Evolutionary conservation across 1,140 invertebrate genomes (phyloP).

Genomic region (Uloborus diversus): DNA sequence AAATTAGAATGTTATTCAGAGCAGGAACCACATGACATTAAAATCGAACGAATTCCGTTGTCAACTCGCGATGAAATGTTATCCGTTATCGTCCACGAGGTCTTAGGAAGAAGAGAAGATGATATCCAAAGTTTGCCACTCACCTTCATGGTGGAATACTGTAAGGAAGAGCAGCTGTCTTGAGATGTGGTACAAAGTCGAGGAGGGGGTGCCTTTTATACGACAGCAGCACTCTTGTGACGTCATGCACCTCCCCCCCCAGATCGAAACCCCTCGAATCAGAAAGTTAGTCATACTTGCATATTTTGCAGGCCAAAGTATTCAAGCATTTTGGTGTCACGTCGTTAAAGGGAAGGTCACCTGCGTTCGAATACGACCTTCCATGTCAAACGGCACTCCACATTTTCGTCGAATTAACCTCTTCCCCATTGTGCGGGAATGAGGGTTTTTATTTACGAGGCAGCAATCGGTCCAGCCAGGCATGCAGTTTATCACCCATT

Average conservation of each 20-base stretch:
- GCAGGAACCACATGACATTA: too few species aligned
- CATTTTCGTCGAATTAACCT: slow-evolving; percentile 24
- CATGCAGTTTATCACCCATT: slow-evolving; percentile 45
- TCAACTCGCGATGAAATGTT: too few species aligned
- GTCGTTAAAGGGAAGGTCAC: slow-evolving; percentile 45
- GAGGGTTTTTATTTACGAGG: slow-evolving; percentile 32
- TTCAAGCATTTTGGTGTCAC: slow-evolving; percentile 55
- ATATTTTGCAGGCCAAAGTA: slow-evolving; percentile 35
- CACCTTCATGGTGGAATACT: not conserved
- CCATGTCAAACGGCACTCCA: slow-evolving; percentile 36
- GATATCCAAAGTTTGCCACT: not conserved
- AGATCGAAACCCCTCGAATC: slow-evolving; percentile 8
- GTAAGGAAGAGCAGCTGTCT: too few species aligned
- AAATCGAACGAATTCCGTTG: too few species aligned
- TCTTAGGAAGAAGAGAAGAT: too few species aligned
- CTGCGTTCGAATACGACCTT: slow-evolving; percentile 28
- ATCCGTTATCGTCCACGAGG: too few species aligned
- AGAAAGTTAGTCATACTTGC: slow-evolving; percentile 33
- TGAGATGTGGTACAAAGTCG: not conserved
- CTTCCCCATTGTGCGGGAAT: not conserved
- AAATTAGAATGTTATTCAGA: too few species aligned
- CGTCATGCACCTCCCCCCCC: slow-evolving; percentile 15
- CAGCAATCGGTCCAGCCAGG: slow-evolving; percentile 14
- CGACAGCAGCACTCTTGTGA: not conserved
- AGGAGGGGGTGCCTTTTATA: slow-evolving; percentile 23